Conservation (phyloP, 2,113 vertebrate species). For the Rhegmatorhina hoffmannsi region DNA sequence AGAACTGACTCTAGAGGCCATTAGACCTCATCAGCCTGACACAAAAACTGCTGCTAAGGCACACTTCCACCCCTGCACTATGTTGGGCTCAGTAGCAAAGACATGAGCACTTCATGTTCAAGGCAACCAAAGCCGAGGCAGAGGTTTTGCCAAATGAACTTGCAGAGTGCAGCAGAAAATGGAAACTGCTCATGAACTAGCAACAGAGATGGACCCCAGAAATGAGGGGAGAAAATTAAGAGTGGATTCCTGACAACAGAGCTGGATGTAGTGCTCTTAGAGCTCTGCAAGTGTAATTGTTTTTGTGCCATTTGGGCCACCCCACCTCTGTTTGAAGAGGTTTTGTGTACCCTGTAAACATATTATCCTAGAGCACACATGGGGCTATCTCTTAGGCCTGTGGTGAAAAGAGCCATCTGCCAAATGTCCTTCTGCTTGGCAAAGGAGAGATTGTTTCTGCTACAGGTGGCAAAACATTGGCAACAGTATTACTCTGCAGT, state of each 20-base stretch:
- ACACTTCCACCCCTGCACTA: neutral
- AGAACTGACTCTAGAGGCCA: neutral
- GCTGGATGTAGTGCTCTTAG: neutral
- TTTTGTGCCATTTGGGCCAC: neutral
- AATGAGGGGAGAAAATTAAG: neutral
- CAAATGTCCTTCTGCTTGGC: neutral
- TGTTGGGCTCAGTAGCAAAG: neutral
- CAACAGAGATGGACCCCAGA: neutral
- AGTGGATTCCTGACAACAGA: neutral
- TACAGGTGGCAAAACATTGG: neutral
- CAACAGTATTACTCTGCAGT: neutral
- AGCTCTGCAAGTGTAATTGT: neutral
- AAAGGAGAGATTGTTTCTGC: neutral
- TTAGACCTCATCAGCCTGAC: neutral
- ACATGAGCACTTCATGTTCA: neutral
- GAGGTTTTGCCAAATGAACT: neutral
- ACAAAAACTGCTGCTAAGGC: neutral
- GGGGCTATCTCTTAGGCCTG: neutral
- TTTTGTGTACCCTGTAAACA: neutral
- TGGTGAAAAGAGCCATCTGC: neutral
- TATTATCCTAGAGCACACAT: neutral
- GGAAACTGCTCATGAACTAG: neutral
- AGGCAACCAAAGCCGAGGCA: neutral
- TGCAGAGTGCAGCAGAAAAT: neutral
- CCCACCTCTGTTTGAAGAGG: neutral